Evolutionary conservation across 2,888 invertebrate species (phyloP).

Genomic region (Cerceris rybyensis): DNA sequence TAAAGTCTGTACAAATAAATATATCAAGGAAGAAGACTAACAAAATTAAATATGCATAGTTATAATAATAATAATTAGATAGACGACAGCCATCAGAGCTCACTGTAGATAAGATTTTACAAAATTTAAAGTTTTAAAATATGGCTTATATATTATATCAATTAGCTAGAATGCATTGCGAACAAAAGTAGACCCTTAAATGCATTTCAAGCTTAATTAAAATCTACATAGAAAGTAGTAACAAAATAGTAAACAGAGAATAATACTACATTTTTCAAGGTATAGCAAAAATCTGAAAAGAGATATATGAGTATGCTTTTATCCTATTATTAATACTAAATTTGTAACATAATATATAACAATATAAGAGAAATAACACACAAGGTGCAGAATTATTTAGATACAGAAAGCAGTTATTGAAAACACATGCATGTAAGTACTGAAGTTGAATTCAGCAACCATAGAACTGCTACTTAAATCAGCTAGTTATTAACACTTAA

Average conservation of each 20-base stretch:
- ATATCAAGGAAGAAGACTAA: too few species aligned
- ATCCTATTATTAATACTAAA: not conserved
- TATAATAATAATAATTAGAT: conserved; percentile 20
- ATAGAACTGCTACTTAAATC: conserved; percentile 40
- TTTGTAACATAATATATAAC: conserved; percentile 1
- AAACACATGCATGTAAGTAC: conserved; percentile 55
- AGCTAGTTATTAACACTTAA: conserved; percentile 35
- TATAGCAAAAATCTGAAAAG: not conserved
- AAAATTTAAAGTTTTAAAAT: too few species aligned
- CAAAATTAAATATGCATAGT: not conserved
- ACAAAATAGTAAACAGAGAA: not conserved
- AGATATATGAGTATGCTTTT: not conserved
- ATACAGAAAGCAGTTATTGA: conserved; percentile 40
- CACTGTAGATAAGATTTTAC: conserved; percentile 15
- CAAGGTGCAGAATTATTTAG: conserved; percentile 35
- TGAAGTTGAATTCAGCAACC: conserved; percentile 26
- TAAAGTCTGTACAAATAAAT: too few species aligned
- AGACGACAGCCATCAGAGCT: conserved; percentile 49
- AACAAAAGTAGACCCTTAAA: not conserved
- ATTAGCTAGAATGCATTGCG: not conserved
- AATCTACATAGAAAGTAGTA: not conserved
- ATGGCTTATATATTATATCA: too few species aligned
- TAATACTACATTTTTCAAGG: not conserved
- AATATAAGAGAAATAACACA: conserved; percentile 28
- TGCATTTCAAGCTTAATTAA: not conserved